A percentile compares a stretch with the other conserved stretches of the same genome.
These are phyloP conservation scores for Climacteris rufus DNA, from an alignment of 2,113 vertebrate genomes.

Conservation along the genomic window DNA sequence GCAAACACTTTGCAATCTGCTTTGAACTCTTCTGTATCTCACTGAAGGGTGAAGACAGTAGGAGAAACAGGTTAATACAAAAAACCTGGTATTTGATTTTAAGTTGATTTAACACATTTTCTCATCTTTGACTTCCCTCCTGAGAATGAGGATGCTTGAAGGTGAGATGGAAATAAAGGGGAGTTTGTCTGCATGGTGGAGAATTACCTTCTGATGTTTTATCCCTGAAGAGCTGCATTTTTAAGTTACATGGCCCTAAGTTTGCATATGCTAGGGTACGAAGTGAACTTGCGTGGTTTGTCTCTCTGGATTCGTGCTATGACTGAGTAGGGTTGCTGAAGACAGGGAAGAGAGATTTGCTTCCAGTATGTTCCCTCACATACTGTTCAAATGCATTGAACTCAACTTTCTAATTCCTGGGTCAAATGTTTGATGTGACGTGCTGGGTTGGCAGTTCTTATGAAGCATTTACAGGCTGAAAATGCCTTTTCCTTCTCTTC, in stretches of 20 bases:
- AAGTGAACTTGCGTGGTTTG: background rate
- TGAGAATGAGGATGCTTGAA: background rate
- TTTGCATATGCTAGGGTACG: background rate
- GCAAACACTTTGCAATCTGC: background rate
- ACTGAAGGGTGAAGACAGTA: background rate
- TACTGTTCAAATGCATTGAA: conserved; percentile 40
- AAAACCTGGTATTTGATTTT: background rate
- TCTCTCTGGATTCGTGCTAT: background rate
- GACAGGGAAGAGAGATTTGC: background rate
- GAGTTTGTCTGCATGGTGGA: background rate
- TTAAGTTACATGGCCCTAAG: background rate
- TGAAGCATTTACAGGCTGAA: conserved; percentile 45
- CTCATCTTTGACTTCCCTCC: background rate
- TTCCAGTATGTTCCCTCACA: conserved; percentile 11
- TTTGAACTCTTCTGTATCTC: background rate
- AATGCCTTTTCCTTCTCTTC: background rate
- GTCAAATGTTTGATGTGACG: conserved; percentile 30
- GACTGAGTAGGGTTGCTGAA: background rate
- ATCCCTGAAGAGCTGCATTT: background rate
- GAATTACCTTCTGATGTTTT: background rate
- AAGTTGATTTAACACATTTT: background rate
- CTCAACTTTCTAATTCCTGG: conserved; percentile 40
- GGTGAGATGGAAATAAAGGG: background rate
- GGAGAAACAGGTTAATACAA: background rate
- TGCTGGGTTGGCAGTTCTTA: conserved; percentile 39